A percentile compares a stretch with the other conserved stretches of the same genome.
These are phyloP conservation scores for Agrenia bidenticulata DNA, from an alignment of 2,888 invertebrate genomes.

Conservation along the genomic window DNA sequence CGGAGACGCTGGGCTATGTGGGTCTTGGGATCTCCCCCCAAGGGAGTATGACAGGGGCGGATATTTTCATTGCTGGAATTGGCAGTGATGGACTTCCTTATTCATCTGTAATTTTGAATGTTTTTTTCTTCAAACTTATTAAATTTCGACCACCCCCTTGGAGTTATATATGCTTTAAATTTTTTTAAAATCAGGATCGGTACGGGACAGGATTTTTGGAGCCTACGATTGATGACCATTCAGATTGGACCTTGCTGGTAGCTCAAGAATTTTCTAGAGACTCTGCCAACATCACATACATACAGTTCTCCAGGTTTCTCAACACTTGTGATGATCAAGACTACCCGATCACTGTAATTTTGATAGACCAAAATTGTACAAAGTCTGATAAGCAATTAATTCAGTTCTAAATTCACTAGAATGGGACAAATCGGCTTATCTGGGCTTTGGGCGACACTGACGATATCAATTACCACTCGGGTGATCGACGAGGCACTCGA, in stretches of 20 bases:
- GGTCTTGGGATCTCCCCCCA: conserved; percentile 8
- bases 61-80: conserved; percentile 5
- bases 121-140: background rate
- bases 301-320: conserved; percentile 2
- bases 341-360: background rate
- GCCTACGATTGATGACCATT: background rate
- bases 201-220: background rate
- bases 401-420: background rate
- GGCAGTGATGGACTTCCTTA: background rate
- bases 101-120: background rate
- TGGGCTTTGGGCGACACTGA: conserved; percentile 22
- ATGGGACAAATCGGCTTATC: conserved; percentile 18
- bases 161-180: background rate
- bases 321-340: conserved; percentile 14
- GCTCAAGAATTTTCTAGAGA: background rate
- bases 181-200: background rate
- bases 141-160: background rate
- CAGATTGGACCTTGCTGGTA: conserved; percentile 10
- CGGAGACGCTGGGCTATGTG: background rate
- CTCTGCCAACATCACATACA: conserved; percentile 1
- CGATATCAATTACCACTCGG: conserved; percentile 3
- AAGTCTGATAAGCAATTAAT: background rate
- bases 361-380: background rate
- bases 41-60: conserved; percentile 1
- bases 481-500: conserved; percentile 6